Evolutionary conservation across 2,888 invertebrate genomes (phyloP).

Genomic region (Cephalotes varians): DNA sequence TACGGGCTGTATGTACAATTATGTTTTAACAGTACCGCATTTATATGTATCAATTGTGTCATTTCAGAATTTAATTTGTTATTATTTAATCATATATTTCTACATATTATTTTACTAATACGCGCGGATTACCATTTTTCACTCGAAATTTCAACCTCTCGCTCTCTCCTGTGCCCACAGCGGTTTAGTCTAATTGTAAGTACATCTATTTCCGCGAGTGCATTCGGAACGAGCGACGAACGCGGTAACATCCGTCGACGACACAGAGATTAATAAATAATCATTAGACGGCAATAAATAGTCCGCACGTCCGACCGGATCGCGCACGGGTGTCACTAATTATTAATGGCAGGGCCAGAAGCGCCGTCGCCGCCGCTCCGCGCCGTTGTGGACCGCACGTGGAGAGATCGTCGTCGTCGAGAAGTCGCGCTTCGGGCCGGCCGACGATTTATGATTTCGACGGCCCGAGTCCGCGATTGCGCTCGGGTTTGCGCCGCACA

Average conservation of each 20-base stretch:
- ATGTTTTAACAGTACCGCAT: slow-evolving; percentile 3
- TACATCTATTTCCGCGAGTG: background rate
- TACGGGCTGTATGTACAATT: background rate
- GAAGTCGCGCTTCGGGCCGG: slow-evolving; percentile 64
- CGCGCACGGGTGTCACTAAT: slow-evolving; percentile 75
- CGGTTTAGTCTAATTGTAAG: background rate
- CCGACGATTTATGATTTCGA: slow-evolving; percentile 73
- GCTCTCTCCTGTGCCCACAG: background rate
- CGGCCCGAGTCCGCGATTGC: slow-evolving; percentile 49
- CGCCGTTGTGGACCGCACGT: slow-evolving; percentile 73
- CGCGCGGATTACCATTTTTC: background rate
- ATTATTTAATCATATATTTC: background rate
- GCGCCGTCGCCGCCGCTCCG: slow-evolving; percentile 42
- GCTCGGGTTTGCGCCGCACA: background rate
- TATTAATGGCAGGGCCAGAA: slow-evolving; percentile 76
- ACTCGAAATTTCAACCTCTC: background rate
- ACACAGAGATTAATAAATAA: slow-evolving; percentile 84
- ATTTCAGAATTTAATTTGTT: background rate
- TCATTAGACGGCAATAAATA: slow-evolving; percentile 84
- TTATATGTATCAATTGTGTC: background rate
- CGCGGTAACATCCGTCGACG: slow-evolving; percentile 68
- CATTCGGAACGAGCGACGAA: slow-evolving; percentile 9
- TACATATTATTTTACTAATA: background rate
- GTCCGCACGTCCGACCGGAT: slow-evolving; percentile 72
- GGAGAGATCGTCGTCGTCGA: slow-evolving; percentile 68